These are phyloP conservation scores for Euthynnus affinis DNA, from an alignment of 2,797 vertebrate genomes.

Conservation along the genomic window DNA sequence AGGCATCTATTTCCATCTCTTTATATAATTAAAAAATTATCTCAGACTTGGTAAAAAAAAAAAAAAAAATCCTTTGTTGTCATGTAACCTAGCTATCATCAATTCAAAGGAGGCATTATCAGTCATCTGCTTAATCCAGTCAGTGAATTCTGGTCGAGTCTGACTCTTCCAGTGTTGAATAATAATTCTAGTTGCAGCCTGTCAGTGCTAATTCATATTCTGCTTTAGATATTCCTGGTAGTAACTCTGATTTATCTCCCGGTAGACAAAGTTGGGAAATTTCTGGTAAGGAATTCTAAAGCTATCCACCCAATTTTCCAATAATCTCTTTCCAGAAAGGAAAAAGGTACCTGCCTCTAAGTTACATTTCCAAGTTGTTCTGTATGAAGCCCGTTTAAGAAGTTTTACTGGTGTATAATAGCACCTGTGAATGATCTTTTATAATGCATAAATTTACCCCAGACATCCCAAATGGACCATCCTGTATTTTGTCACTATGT, in stretches of 20 bases:
- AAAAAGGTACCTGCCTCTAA: not conserved
- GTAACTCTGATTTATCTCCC: not conserved
- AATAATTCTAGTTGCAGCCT: not conserved
- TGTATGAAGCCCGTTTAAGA: not conserved
- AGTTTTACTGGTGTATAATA: too few species aligned
- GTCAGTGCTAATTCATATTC: not conserved
- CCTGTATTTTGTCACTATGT: not conserved
- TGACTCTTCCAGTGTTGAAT: not conserved
- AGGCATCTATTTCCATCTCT: too few species aligned
- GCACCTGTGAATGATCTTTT: not conserved
- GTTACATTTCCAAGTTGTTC: not conserved
- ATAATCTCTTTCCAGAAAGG: not conserved
- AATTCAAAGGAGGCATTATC: too few species aligned
- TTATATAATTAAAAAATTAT: too few species aligned
- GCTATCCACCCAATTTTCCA: not conserved
- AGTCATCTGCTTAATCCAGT: too few species aligned
- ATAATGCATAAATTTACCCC: not conserved
- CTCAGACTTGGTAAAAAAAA: too few species aligned
- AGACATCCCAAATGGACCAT: not conserved
- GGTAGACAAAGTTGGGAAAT: not conserved
- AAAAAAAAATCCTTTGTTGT: too few species aligned
- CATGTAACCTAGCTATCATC: too few species aligned
- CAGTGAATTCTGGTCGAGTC: too few species aligned
- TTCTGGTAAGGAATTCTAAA: not conserved
- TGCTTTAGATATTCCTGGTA: not conserved